Evolutionary conservation across 2,797 vertebrate genomes (phyloP), one percentile per base, ranked within the genome.

Genomic region (Pempheris klunzingeri): DNA sequence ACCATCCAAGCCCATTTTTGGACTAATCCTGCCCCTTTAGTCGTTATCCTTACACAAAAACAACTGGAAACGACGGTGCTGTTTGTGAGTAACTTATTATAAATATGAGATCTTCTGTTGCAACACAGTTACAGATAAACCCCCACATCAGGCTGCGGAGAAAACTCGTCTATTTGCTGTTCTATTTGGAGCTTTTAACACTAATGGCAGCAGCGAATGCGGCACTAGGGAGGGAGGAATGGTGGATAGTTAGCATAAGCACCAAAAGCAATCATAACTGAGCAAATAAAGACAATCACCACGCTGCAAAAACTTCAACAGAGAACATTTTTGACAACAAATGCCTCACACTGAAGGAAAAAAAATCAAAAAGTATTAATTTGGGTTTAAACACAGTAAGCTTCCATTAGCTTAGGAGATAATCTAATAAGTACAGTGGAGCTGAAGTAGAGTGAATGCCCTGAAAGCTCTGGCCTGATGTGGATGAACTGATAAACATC

Each of bases 401-500:
- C 41, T 55, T 47, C 28, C 11, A 12, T 50, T 41, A 39, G 18
- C 55, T 34, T n/a, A n/a, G 49, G 5, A 57, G 26, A 50, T 57
- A 50, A 74, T 54, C 32, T 36, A 62, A 43, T 57, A 74, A 59
- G 20, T 50, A 60, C 26, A 66, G 49, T 3, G 0, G 30, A 32
- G 39, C 22, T 24, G 28, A 69, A 43, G 18, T 64, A 47, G 39
- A 57, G 47, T 53, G 10, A 46, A 57, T 18, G 24, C 54, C 39
- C 64, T 13, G 18, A 76, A 46, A 76, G 36, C 63, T 24, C 7
- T 1, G 3, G 41, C 34, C 54, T 71, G 50, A 62, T 67, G 59
- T 6, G 39, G 50, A 59, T 24, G 34, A 63, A 77, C 20, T 38
- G 59, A 71, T 50, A 57, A 47, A 39, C 32, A 73, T 70, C 74